Percentiles rank a stretch among this genome's conserved stretches.
These are phyloP conservation scores for Bathynomus jamesi DNA, from an alignment of 1,140 invertebrate genomes.

Conservation along the genomic window DNA sequence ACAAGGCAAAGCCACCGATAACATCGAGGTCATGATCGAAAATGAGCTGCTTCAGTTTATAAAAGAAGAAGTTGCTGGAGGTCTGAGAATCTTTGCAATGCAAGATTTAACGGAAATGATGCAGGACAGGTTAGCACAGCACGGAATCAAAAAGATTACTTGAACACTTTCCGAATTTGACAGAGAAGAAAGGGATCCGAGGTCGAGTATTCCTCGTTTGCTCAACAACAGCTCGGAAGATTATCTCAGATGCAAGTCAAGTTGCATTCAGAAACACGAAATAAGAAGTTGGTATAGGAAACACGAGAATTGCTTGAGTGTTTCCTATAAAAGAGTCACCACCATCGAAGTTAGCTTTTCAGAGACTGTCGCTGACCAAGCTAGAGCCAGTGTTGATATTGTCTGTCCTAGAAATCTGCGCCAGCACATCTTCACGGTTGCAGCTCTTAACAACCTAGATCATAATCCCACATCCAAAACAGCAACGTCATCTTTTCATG, in stretches of 20 bases:
- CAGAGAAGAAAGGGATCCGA: constrained; percentile 7
- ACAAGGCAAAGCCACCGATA: too few relatives aligned
- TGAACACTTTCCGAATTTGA: background rate
- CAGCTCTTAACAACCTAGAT: background rate
- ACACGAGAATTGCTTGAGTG: background rate
- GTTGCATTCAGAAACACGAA: constrained; percentile 14
- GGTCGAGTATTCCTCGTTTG: background rate
- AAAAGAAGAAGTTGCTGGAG: too few relatives aligned
- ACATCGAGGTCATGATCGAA: too few relatives aligned
- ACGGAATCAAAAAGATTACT: background rate
- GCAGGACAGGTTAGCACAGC: background rate
- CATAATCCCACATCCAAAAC: background rate
- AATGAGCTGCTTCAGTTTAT: too few relatives aligned
- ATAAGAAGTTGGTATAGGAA: constrained; percentile 6
- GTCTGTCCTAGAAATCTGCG: background rate
- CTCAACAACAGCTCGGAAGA: too few relatives aligned
- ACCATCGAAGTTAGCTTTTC: background rate
- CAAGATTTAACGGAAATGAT: background rate
- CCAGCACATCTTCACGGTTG: background rate
- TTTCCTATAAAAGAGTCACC: background rate
- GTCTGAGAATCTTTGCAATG: too few relatives aligned
- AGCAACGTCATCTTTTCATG: background rate
- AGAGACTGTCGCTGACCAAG: background rate
- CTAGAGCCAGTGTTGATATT: background rate
- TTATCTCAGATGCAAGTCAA: constrained; percentile 4